These are phyloP conservation scores for Cenopis cana DNA, from an alignment of 2,888 invertebrate genomes.

Conservation along the genomic window DNA sequence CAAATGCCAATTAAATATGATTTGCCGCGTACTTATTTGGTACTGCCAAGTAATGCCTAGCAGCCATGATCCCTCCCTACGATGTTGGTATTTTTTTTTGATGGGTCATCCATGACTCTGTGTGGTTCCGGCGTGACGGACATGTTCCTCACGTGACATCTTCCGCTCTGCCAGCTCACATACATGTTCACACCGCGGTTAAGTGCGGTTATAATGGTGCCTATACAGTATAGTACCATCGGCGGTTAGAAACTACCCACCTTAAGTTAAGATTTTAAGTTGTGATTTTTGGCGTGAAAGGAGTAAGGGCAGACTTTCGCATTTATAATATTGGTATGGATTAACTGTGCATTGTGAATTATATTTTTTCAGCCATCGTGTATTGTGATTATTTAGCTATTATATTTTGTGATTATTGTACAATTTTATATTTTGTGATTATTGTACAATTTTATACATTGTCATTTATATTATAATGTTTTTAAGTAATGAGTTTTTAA, in stretches of 20 bases:
- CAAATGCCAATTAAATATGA: no score
- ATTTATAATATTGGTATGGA: no score
- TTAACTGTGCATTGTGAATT: neutral
- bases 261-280: slow-evolving; percentile 8
- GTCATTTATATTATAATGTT: slow-evolving; percentile 23
- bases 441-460: slow-evolving; percentile 13
- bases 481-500: slow-evolving; percentile 14
- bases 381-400: neutral
- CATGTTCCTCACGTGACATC: no score
- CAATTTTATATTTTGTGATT: neutral
- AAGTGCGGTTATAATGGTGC: neutral
- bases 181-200: neutral
- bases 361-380: neutral
- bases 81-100: no score
- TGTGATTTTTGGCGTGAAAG: neutral
- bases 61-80: no score
- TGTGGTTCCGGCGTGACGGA: no score
- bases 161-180: neutral
- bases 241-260: neutral
- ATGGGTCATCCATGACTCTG: no score
- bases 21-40: no score
- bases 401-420: neutral
- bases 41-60: no score
- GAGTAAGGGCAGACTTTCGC: no score
- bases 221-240: no score